phyloP scores from a whole-genome alignment of 2,113 vertebrate species.

The Salvator merianae region DNA sequence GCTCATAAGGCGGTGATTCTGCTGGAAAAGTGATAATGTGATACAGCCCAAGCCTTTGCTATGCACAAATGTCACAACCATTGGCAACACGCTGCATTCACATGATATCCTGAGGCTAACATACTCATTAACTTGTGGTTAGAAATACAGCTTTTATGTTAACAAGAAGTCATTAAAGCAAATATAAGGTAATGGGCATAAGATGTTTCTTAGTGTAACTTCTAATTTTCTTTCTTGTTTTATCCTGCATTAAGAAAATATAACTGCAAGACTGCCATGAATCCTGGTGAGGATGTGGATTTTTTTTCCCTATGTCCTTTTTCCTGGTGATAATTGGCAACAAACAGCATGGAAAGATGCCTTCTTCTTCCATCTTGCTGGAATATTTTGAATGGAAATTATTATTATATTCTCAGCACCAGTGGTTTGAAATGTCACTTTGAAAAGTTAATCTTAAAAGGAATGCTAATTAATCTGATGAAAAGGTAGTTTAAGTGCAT shows the following conservation, averaged over 20 bases:
- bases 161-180: slow-evolving; percentile 57
- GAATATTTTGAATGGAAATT: background rate
- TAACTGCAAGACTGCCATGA: background rate
- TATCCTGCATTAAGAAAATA: background rate
- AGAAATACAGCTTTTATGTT: slow-evolving; percentile 39
- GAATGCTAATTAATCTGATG: background rate
- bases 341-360: background rate
- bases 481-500: background rate
- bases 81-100: slow-evolving; percentile 28
- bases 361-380: background rate
- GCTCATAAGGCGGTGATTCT: slow-evolving; percentile 59
- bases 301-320: too few species aligned
- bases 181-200: slow-evolving; percentile 72
- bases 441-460: background rate
- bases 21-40: slow-evolving; percentile 63
- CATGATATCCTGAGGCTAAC: background rate
- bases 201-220: slow-evolving; percentile 52
- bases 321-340: background rate
- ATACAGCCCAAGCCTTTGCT: slow-evolving; percentile 70
- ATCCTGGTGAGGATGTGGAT: background rate
- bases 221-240: too few species aligned
- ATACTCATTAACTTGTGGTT: background rate
- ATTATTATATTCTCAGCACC: background rate
- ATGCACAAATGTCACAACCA: slow-evolving; percentile 30
- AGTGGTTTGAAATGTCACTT: background rate